A percentile compares a stretch with the other conserved stretches of the same genome.
phyloP scores from a whole-genome alignment of 2,888 invertebrate species.

The Drosophila diplacantha region DNA sequence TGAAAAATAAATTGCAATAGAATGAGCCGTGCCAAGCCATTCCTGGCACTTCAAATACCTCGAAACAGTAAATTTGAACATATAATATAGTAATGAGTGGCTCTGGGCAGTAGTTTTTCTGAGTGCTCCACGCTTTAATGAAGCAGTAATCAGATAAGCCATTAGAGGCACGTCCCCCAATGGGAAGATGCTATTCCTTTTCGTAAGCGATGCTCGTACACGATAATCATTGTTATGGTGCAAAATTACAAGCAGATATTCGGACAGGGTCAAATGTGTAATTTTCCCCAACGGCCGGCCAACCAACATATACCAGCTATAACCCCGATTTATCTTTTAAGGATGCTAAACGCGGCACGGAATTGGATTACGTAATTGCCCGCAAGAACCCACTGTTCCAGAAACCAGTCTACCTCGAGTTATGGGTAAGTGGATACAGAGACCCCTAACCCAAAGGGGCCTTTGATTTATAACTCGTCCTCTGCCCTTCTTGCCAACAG shows the following conservation, averaged over 20 bases:
- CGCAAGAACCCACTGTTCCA: conserved; percentile 87
- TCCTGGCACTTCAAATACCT: conserved; percentile 4
- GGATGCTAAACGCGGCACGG: conserved; percentile 88
- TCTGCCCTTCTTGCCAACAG: conserved; percentile 73
- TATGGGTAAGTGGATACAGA: conserved; percentile 82
- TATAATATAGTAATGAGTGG: conserved; percentile 4
- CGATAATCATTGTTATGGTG: conserved; percentile 37
- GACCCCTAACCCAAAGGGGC: conserved; percentile 26
- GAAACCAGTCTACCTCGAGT: conserved; percentile 88
- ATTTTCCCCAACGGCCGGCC: conserved; percentile 7
- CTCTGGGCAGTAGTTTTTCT: conserved; percentile 3
- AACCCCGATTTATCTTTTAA: conserved; percentile 76
- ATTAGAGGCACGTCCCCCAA: conserved; percentile 35
- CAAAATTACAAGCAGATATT: conserved; percentile 31
- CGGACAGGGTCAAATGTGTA: conserved; percentile 36
- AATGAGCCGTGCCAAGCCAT: neutral
- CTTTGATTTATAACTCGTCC: conserved; percentile 19
- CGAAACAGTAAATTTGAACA: conserved; percentile 7
- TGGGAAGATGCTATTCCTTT: conserved; percentile 33
- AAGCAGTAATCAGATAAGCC: conserved; percentile 38
- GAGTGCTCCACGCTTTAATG: conserved; percentile 23
- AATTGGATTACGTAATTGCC: conserved; percentile 89
- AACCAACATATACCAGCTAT: conserved; percentile 14
- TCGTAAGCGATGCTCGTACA: conserved; percentile 35
- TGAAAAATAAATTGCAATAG: neutral